Percentiles rank a stretch among this genome's conserved stretches.
Evolutionary conservation across 2,888 invertebrate genomes (phyloP).

Genomic region (Strigamia crassipes): DNA sequence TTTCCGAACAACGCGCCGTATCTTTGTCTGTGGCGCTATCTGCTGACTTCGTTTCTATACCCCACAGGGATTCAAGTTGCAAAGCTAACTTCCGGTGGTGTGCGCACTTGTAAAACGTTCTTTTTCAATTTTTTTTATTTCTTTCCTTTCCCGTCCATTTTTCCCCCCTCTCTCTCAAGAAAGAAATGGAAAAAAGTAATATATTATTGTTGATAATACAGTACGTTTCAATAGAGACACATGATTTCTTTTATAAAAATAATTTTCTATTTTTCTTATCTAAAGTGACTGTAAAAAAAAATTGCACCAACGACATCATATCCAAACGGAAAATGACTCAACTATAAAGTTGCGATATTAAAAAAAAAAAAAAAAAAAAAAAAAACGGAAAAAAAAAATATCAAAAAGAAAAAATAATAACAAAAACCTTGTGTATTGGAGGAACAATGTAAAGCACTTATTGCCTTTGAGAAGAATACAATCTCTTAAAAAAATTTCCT

Average conservation of each 20-base stretch:
- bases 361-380: neutral
- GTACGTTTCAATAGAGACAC: constrained; percentile 32
- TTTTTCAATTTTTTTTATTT: constrained; percentile 36
- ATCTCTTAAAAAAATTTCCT: constrained; percentile 29
- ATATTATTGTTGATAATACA: constrained; percentile 36
- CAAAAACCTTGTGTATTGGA: neutral
- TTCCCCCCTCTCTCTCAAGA: neutral
- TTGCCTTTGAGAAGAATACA: constrained; percentile 26
- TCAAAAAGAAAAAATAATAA: neutral
- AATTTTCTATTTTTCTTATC: constrained; percentile 41
- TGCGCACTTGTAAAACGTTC: constrained; percentile 32
- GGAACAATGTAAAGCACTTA: constrained; percentile 25
- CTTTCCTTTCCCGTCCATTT: constrained; percentile 23
- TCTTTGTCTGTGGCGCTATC: constrained; percentile 40
- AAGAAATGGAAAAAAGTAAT: constrained; percentile 24
- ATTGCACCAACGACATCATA: constrained; percentile 17
- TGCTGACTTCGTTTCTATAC: constrained; percentile 25
- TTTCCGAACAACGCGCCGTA: constrained; percentile 23
- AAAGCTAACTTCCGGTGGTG: constrained; percentile 40
- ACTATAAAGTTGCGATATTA: constrained; percentile 5
- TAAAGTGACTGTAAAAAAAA: constrained; percentile 27
- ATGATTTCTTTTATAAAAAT: constrained; percentile 40
- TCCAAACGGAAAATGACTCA: constrained; percentile 32
- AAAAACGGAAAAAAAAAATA: neutral
- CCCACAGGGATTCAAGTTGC: constrained; percentile 37